A percentile compares a stretch with the other conserved stretches of the same genome.
Evolutionary conservation across 2,888 invertebrate species (phyloP).

Genomic region (Hypsopygia costalis): DNA sequence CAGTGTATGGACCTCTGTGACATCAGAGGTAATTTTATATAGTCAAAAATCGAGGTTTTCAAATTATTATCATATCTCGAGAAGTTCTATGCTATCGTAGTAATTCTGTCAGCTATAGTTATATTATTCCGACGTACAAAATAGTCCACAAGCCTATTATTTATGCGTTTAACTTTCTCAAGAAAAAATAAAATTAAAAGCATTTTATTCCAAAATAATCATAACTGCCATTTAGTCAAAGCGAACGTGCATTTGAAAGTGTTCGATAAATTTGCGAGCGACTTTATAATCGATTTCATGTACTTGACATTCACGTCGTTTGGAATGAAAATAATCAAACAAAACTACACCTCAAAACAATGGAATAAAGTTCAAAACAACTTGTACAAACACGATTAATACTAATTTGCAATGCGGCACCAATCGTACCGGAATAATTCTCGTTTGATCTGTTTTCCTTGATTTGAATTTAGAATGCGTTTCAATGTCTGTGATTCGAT

Average conservation of each 20-base stretch:
- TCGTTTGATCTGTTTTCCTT: slow-evolving; percentile 39
- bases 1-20: too few species aligned
- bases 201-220: too few species aligned
- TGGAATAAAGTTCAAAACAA: slow-evolving; percentile 27
- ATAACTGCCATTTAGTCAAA: too few species aligned
- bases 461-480: slow-evolving; percentile 55
- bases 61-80: too few species aligned
- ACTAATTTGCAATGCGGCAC: slow-evolving; percentile 42
- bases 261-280: slow-evolving; percentile 51
- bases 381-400: slow-evolving; percentile 9
- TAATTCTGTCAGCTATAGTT: too few species aligned
- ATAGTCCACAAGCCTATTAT: too few species aligned
- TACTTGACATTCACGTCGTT: slow-evolving; percentile 67
- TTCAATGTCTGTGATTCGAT: slow-evolving; percentile 42
- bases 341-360: slow-evolving; percentile 27
- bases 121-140: too few species aligned
- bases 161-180: too few species aligned
- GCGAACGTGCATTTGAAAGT: slow-evolving; percentile 41
- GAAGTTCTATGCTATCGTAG: too few species aligned
- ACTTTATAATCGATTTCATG: slow-evolving; percentile 65
- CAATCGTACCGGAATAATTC: slow-evolving; percentile 28
- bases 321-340: slow-evolving; percentile 18
- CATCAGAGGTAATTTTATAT: too few species aligned
- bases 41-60: too few species aligned
- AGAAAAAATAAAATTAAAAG: too few species aligned